Evolutionary conservation across 2,888 invertebrate genomes (phyloP), one percentile per base, ranked within the genome.

Genomic region (Diabrotica balteata): DNA sequence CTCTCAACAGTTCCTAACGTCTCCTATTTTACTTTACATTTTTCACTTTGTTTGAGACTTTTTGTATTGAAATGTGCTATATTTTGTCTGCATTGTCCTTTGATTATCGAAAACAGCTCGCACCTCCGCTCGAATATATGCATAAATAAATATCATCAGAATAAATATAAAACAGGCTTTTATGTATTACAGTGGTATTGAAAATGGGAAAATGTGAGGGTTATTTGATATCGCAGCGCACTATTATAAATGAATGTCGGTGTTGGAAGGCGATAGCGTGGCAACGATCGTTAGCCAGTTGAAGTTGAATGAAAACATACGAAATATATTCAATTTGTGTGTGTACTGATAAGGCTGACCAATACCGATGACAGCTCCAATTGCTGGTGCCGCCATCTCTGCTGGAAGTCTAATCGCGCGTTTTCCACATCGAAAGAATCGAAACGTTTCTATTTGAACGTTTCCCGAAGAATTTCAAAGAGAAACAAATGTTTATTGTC

Each of bases 301-400:
- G 73, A 75, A 74, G 79, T 81, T 82, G 80, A 84, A 82, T 84
- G 84, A 82, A 84, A 84, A 84, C 84, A 87, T 87, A 87, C 89
- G 88, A 89, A 89, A 89, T 89, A 88, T 89, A 89, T 89, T 89
- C 88, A 89, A 89, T 89, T 88, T 89, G 89, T 86, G 86, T 85
- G 84, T 32, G 84, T 78, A 75, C 84, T 84, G 90, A 90, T 90
- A 90, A 89, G 57, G 87, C 80, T 78, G 77, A 51, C 70, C 71
- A 73, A 74, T 63, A 66, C 60, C 55, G 69, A 67, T 69, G 69
- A 67, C 69, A 66, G 66, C 54, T 47, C 61, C 52, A 52, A 55
- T 47, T 32, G 52, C 45, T 47, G 47, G 47, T 47, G 47, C 47
- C 10, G 47, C 47, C 47, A 47, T 47, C 47, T 47, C 47, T 10